Conservation (phyloP, 2,797 vertebrate species). For the Sphenopsis melanotis region DNA sequence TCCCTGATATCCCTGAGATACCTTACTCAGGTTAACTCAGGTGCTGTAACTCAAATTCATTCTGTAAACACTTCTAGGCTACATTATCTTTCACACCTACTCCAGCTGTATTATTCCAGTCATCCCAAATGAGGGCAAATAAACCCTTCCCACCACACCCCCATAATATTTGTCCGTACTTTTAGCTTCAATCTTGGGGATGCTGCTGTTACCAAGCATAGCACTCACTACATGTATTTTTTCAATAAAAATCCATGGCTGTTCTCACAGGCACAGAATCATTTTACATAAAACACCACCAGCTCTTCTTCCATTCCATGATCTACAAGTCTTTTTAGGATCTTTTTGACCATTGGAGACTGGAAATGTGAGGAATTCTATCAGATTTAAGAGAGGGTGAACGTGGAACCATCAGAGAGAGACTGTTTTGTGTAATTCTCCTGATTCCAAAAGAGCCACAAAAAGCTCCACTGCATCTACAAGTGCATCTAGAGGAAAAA, state of each 20-base stretch:
- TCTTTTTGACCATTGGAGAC: not conserved
- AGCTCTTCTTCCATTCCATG: not conserved
- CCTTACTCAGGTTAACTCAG: not conserved
- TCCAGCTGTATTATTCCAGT: not conserved
- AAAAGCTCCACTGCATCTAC: not conserved
- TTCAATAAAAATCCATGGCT: not conserved
- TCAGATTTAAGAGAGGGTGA: not conserved
- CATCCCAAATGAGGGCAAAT: not conserved
- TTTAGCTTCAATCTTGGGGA: not conserved
- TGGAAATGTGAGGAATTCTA: not conserved
- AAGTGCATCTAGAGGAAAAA: not conserved
- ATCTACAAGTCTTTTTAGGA: not conserved
- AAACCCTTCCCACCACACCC: not conserved
- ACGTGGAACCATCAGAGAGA: not conserved
- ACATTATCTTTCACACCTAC: not conserved
- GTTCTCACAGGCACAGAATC: not conserved
- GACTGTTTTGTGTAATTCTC: not conserved
- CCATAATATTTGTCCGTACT: not conserved
- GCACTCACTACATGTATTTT: not conserved
- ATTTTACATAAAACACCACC: not conserved
- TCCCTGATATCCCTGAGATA: not conserved
- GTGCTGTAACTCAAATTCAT: not conserved
- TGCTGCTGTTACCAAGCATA: fast-evolving
- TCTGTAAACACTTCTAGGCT: not conserved
- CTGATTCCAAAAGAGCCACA: not conserved